phyloP scores from a whole-genome alignment of 1,140 invertebrate genomes.

The Trichogramma pretiosum region DNA sequence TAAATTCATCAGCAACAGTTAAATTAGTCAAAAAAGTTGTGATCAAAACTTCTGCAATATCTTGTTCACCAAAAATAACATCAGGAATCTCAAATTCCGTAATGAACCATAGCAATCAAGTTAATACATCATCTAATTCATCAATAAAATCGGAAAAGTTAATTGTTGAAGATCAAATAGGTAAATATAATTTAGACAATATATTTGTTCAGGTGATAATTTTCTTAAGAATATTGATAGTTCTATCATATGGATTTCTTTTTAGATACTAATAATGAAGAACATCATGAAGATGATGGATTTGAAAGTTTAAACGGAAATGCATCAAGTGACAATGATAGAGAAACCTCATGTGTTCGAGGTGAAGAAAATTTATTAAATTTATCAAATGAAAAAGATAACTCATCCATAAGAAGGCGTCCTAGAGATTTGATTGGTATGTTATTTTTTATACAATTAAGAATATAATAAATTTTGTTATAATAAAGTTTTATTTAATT shows the following conservation, averaged over 20 bases:
- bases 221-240: no score
- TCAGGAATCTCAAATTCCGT: slow-evolving; percentile 37
- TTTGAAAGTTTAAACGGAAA: slow-evolving; percentile 80
- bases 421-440: slow-evolving; percentile 20
- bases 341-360: slow-evolving; percentile 17
- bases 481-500: slow-evolving; percentile 5
- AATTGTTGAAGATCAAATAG: slow-evolving; percentile 13
- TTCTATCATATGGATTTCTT: no score
- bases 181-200: no score
- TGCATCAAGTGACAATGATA: slow-evolving; percentile 61
- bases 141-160: background rate
- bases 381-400: background rate
- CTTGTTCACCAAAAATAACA: background rate
- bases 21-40: slow-evolving; percentile 39
- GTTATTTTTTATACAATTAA: no score
- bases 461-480: no score
- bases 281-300: slow-evolving; percentile 63
- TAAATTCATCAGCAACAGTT: slow-evolving; percentile 32
- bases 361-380: slow-evolving; percentile 12
- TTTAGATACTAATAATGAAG: slow-evolving; percentile 22
- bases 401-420: background rate
- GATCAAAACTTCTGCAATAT: slow-evolving; percentile 27
- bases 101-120: slow-evolving; percentile 37
- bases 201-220: no score
- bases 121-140: slow-evolving; percentile 14